Conservation (phyloP, 2,797 vertebrate species). For the Sebastolobus altivelis region DNA sequence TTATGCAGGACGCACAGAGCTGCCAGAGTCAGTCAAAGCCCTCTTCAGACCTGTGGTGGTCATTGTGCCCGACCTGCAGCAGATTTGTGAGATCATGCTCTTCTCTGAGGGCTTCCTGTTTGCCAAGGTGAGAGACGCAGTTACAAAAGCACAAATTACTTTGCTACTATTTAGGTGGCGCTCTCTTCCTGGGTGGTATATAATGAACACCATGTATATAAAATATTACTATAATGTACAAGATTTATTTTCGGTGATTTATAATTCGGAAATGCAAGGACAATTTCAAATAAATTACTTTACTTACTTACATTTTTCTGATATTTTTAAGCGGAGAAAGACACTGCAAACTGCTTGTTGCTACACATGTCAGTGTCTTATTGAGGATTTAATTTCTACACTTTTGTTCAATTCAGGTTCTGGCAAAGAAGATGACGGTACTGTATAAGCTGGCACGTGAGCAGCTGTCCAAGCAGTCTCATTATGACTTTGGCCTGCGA, state of each 20-base stretch:
- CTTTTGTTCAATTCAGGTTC: slow-evolving; percentile 78
- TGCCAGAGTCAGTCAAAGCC: slow-evolving; percentile 97
- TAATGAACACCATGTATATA: background rate
- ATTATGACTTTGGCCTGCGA: slow-evolving; percentile 97
- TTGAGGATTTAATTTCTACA: background rate
- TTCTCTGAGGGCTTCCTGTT: slow-evolving; percentile 96
- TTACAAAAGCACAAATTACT: background rate
- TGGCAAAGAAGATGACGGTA: slow-evolving; percentile 99
- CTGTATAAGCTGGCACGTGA: slow-evolving; percentile 94
- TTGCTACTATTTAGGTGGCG: background rate
- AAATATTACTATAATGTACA: background rate
- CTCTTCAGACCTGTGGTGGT: slow-evolving; percentile 98
- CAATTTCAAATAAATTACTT: background rate
- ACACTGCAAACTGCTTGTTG: background rate
- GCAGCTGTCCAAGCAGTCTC: slow-evolving; percentile 97
- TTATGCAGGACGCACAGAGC: slow-evolving; percentile 95
- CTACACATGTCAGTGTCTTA: background rate
- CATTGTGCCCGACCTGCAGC: slow-evolving; percentile 96
- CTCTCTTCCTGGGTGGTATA: background rate
- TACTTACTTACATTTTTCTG: background rate
- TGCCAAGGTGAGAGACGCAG: slow-evolving; percentile 88
- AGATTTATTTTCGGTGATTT: background rate
- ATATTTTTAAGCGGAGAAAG: background rate
- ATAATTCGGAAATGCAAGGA: background rate
- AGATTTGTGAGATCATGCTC: slow-evolving; percentile 99